Base-by-base conservation (phyloP, 2,888 invertebrate species). In the Hemicrepidius hirtus region DNA sequence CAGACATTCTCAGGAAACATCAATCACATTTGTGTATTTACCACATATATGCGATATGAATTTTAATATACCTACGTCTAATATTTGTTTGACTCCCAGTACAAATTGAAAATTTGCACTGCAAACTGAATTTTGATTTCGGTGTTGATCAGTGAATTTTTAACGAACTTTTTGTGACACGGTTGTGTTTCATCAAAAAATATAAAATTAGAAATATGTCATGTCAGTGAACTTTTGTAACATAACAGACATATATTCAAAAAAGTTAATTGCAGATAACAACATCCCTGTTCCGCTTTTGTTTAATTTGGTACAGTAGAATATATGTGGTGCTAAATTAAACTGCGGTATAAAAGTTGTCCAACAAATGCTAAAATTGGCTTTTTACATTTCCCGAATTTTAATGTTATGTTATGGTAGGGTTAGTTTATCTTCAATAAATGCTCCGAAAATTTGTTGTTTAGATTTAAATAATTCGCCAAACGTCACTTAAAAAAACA, bases 1-100 rank as follows among this genome's bases (percentile, higher is more conserved):
- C 40, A 57, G 57, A 37, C 57, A 32, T 18, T 53, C 37, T 18
- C 57, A 57, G 57, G 57, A 57, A 57, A 57, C 57, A 57, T 57
- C 57, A 57, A 57, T 57, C 57, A 57, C 57, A 57, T 21, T 37
- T 40, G 37, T n/a, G 6, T 55, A 55, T 55, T 55, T 55, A 35
- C 28, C 55, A 35, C 28, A 20, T 6, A 20, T 6, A 37, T 18
- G 57, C 37, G 18, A 37, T n/a, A 18, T 18, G 57, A 57, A 57
- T 57, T 57, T 57, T 57, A 57, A 57, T 37, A 12, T 35, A 4
- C 18, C 16, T 37, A 4, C 18, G 32, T 37, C 41, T 41, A 41
- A 41, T 41, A 13, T 16, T 46, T 46, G 18, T 18, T 46, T 46
- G 3, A 1, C 53, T 18, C 28, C 7, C 9, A n/a, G 16, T 18